phyloP scores from a whole-genome alignment of 2,888 invertebrate species.

The Monopis laevigella region DNA sequence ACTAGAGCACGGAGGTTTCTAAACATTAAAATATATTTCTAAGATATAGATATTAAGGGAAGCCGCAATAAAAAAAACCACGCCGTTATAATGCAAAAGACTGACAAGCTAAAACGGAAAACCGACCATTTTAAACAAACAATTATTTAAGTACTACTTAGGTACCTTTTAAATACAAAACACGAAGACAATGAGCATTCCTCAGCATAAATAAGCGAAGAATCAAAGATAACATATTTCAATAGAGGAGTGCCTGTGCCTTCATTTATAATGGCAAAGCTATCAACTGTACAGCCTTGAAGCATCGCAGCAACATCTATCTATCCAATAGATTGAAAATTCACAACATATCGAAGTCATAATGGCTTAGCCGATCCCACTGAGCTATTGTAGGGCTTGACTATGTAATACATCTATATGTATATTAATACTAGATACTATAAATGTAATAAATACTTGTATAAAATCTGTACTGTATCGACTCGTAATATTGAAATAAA shows the following conservation, averaged over 20 bases:
- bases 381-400: conserved; percentile 1
- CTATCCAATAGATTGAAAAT: conserved; percentile 6
- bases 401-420: conserved; percentile 7
- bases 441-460: background rate
- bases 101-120: too few species aligned
- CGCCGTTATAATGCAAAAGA: too few species aligned
- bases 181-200: conserved; percentile 8
- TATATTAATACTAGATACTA: background rate
- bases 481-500: too few species aligned
- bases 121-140: too few species aligned
- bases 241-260: too few species aligned
- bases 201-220: conserved; percentile 3
- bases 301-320: background rate
- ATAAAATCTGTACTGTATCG: too few species aligned
- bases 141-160: too few species aligned
- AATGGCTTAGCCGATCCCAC: conserved; percentile 9
- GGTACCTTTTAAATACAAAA: too few species aligned
- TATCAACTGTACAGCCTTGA: conserved; percentile 6
- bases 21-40: too few species aligned
- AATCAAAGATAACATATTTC: conserved; percentile 4
- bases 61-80: too few species aligned
- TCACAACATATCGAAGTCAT: conserved; percentile 4
- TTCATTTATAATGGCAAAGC: conserved; percentile 3
- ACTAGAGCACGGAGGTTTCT: too few species aligned
- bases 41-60: too few species aligned